These are phyloP conservation scores for Cheilosia vulpina DNA, from an alignment of 2,888 invertebrate genomes.

Conservation along the genomic window DNA sequence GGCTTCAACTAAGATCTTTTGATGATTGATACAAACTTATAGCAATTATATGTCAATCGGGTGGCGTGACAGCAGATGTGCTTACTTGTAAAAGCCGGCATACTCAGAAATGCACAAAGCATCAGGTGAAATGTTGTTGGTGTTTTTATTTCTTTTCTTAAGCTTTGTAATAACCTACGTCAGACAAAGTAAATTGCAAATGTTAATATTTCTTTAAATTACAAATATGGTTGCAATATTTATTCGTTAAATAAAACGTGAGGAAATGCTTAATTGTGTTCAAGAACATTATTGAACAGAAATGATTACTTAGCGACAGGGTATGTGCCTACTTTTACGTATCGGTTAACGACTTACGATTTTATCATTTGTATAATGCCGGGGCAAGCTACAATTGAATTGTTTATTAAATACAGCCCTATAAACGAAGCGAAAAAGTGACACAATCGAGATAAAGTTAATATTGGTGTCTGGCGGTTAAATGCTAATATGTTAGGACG, in stretches of 20 bases:
- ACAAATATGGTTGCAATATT: constrained; percentile 19
- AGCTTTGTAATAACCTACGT: not conserved
- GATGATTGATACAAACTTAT: constrained; percentile 22
- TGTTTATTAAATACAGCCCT: no score
- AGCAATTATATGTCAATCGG: constrained; percentile 30
- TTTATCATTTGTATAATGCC: not conserved
- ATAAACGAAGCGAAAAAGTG: no score
- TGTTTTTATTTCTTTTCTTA: not conserved
- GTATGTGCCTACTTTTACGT: not conserved
- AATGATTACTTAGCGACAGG: not conserved
- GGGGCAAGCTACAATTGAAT: not conserved
- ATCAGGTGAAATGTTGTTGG: constrained; percentile 10
- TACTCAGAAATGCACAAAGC: constrained; percentile 18
- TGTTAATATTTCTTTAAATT: not conserved
- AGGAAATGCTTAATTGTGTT: constrained; percentile 1
- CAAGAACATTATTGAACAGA: not conserved
- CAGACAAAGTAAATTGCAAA: not conserved
- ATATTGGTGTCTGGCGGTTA: no score
- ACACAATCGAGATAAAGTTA: no score
- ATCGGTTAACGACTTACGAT: constrained; percentile 30
- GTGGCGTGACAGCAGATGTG: constrained; percentile 1
- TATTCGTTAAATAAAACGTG: constrained; percentile 8
- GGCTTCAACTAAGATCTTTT: not conserved
- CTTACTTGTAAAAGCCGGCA: not conserved
- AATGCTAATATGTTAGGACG: no score